These are phyloP conservation scores for Polypterus senegalus DNA, from an alignment of 2,113 vertebrate genomes.

Conservation along the genomic window DNA sequence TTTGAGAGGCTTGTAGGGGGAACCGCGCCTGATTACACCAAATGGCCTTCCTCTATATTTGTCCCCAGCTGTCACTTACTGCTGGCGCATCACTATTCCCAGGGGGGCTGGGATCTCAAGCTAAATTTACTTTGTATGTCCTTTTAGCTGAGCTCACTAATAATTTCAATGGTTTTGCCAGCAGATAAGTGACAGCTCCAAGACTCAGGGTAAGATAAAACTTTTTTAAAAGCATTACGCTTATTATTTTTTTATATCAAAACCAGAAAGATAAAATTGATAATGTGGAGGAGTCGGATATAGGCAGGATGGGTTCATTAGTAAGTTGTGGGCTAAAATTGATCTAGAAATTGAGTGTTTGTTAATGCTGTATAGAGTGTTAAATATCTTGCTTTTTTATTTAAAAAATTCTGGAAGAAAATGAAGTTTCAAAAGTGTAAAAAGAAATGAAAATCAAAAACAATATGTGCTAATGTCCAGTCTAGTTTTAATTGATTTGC, in stretches of 20 bases:
- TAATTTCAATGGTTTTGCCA: conserved; percentile 8
- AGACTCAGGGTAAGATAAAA: no score
- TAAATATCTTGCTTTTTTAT: no score
- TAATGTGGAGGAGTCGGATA: conserved; percentile 11
- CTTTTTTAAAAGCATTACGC: conserved; percentile 19
- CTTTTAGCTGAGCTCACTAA: conserved; percentile 22
- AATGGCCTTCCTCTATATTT: conserved; percentile 57
- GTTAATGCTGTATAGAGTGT: no score
- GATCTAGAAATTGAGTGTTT: no score
- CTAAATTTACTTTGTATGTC: conserved; percentile 35
- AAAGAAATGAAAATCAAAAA: no score
- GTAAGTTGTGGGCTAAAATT: no score
- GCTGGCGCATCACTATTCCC: conserved; percentile 26
- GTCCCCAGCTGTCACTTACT: conserved; percentile 36
- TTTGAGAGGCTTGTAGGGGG: conserved; percentile 33
- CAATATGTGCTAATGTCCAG: no score
- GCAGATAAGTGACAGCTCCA: no score
- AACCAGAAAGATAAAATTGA: background rate
- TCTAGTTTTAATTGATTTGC: no score
- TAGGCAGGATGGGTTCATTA: background rate
- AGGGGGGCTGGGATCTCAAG: conserved; percentile 20
- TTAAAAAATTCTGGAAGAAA: no score
- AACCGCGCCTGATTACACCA: conserved; percentile 22
- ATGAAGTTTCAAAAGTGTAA: no score
- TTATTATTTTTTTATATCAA: conserved; percentile 22